Evolutionary conservation across 2,797 vertebrate species (phyloP).

Genomic region (Spinibarbus caldwelli): DNA sequence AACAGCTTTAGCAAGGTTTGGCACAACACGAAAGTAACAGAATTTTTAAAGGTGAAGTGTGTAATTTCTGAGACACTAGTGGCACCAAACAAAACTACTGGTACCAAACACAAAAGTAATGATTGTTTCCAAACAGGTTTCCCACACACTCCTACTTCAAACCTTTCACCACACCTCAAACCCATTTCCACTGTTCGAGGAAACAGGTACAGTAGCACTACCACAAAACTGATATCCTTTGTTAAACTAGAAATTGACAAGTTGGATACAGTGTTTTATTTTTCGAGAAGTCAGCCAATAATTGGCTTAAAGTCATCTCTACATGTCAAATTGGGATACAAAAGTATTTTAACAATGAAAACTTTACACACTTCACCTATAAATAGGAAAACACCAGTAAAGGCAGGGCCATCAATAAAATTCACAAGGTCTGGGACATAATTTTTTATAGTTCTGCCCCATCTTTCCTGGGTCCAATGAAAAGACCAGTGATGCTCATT

Average conservation of each 20-base stretch:
- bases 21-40: not conserved
- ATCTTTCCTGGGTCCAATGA: not conserved
- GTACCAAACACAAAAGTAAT: not conserved
- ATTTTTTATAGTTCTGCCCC: not conserved
- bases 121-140: not conserved
- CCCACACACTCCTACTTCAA: not conserved
- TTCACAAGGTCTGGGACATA: too few relatives aligned
- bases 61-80: not conserved
- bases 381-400: conserved; percentile 1
- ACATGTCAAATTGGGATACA: not conserved
- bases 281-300: not conserved
- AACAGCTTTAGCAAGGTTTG: not conserved
- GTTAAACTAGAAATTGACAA: not conserved
- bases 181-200: not conserved
- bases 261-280: not conserved
- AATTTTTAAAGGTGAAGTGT: not conserved
- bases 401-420: not conserved
- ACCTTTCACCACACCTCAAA: too few relatives aligned
- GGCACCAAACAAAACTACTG: not conserved
- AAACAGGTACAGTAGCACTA: not conserved
- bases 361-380: not conserved
- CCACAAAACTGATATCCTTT: not conserved
- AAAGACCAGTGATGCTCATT: not conserved
- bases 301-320: not conserved
- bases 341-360: not conserved